These are phyloP conservation scores for Amphiprion clarkii DNA, from an alignment of 2,797 vertebrate species.

Conservation along the genomic window DNA sequence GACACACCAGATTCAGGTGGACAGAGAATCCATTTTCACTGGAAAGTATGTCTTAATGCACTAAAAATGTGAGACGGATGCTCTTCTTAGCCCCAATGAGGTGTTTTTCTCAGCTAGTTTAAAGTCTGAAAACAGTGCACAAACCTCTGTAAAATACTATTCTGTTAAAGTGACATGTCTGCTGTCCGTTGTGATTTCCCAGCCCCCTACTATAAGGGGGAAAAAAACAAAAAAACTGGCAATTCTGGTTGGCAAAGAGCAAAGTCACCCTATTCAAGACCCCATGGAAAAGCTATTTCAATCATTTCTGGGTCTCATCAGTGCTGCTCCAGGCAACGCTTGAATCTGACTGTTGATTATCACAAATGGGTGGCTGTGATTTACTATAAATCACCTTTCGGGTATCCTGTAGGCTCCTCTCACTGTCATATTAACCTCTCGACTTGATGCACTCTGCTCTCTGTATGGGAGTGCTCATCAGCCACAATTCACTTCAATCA, in stretches of 20 bases:
- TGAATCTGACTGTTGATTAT: slow-evolving; percentile 58
- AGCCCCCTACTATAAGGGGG: not conserved
- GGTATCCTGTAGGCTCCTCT: slow-evolving; percentile 41
- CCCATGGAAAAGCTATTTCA: slow-evolving; percentile 52
- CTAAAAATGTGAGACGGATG: not conserved
- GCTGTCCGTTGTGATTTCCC: slow-evolving; percentile 5
- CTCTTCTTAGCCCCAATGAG: not conserved
- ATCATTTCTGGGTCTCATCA: slow-evolving; percentile 45
- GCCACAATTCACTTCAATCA: slow-evolving; percentile 71
- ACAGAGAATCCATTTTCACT: not conserved
- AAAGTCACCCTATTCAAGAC: slow-evolving; percentile 23
- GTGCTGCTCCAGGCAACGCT: slow-evolving; percentile 32
- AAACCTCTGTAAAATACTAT: not conserved
- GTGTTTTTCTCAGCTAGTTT: not conserved
- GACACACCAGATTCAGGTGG: not conserved
- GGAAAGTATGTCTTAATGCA: not conserved
- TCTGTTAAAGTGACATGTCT: not conserved
- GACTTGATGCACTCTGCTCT: slow-evolving; percentile 29
- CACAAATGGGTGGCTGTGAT: slow-evolving; percentile 56
- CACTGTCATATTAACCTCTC: slow-evolving; percentile 58
- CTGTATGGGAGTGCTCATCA: slow-evolving; percentile 51
- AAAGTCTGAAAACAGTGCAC: not conserved
- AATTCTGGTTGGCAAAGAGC: slow-evolving; percentile 36
- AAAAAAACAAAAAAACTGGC: slow-evolving; percentile 1
- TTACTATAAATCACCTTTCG: slow-evolving; percentile 56